Conservation (phyloP, 1,140 invertebrate genomes). For the Drosophila eugracilis region DNA sequence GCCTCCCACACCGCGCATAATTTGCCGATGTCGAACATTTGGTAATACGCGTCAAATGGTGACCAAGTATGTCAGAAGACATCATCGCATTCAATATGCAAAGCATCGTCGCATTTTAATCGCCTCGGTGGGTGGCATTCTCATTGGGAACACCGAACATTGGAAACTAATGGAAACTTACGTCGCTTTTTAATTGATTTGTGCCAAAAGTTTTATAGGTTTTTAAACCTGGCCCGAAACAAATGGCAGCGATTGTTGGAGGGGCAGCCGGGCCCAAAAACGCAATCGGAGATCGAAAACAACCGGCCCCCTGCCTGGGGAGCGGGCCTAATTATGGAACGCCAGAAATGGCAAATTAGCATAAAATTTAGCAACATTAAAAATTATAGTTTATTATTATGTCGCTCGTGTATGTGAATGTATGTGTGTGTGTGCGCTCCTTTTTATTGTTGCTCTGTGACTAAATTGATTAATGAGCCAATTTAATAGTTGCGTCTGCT, state of each 20-base stretch:
- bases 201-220: conserved; percentile 65
- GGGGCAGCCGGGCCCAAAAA: conserved; percentile 23
- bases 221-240: conserved; percentile 51
- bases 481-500: conserved; percentile 63
- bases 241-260: conserved; percentile 33
- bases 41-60: conserved; percentile 50
- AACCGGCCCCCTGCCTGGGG: conserved; percentile 17
- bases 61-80: conserved; percentile 26
- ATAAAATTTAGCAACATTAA: conserved; percentile 79
- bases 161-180: conserved; percentile 39
- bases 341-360: conserved; percentile 75
- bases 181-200: conserved; percentile 72
- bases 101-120: conserved; percentile 66
- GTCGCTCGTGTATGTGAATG: conserved; percentile 34
- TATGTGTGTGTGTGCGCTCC: conserved; percentile 31
- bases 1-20: conserved; percentile 42
- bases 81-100: conserved; percentile 59
- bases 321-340: conserved; percentile 67
- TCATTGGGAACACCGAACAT: conserved; percentile 40
- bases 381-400: conserved; percentile 70
- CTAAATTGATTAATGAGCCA: conserved; percentile 79
- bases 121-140: conserved; percentile 76
- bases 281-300: conserved; percentile 6
- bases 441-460: conserved; percentile 77
- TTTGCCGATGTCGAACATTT: conserved; percentile 58